Evolutionary conservation across 2,888 invertebrate species (phyloP).

Genomic region (Drosophila neutralis): DNA sequence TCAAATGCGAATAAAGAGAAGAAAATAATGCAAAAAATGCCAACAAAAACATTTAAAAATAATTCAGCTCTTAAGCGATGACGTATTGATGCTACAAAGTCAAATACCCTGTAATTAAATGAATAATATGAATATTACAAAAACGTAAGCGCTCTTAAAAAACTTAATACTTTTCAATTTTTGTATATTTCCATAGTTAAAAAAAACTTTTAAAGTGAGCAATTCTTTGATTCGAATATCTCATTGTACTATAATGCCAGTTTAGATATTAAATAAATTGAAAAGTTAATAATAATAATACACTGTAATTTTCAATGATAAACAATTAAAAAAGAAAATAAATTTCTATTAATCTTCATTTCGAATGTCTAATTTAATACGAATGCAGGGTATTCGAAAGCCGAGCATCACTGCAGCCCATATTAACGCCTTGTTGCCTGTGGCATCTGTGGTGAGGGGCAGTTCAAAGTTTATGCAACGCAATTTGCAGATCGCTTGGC

Average conservation of each 20-base stretch:
- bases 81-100: not conserved
- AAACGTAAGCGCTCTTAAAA: not conserved
- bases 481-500: conserved; percentile 49
- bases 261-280: not conserved
- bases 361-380: not conserved
- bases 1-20: conserved; percentile 8
- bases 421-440: conserved; percentile 13
- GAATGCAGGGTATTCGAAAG: conserved; percentile 5
- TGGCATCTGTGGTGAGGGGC: conserved; percentile 25
- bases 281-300: not conserved
- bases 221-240: not conserved
- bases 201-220: not conserved
- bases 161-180: not conserved
- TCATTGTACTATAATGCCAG: not conserved
- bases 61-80: conserved; percentile 1
- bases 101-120: not conserved
- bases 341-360: not conserved
- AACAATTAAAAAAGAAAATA: not conserved
- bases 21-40: conserved; percentile 14
- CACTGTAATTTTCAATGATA: not conserved
- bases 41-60: conserved; percentile 16
- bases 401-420: not conserved
- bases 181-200: not conserved
- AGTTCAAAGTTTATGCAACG: conserved; percentile 64
- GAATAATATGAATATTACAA: not conserved